These are phyloP conservation scores for Microctenopoma lineatum DNA, from an alignment of 2,797 vertebrate genomes.

Conservation along the genomic window DNA sequence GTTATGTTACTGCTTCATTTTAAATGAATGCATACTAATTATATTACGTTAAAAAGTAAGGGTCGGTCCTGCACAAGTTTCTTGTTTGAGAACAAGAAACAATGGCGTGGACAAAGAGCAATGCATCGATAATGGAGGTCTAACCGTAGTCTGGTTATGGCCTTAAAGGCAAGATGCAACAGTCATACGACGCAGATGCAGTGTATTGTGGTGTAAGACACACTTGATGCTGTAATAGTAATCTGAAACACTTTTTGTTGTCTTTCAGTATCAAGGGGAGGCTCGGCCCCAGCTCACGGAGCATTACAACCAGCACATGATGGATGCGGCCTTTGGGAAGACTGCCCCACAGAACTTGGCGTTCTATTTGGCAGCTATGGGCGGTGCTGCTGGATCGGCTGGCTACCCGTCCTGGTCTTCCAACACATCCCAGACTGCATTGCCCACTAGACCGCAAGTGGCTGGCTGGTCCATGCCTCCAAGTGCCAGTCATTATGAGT, in stretches of 20 bases:
- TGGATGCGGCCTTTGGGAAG: conserved; percentile 65
- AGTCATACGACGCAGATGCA: fast-evolving
- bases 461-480: conserved; percentile 67
- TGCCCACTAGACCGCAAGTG: conserved; percentile 40
- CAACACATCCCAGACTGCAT: conserved; percentile 31
- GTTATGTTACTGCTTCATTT: not conserved
- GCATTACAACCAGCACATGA: conserved; percentile 71
- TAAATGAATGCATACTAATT: too few relatives aligned
- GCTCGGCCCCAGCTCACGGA: conserved; percentile 52
- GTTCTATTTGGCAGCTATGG: conserved; percentile 69
- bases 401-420: conserved; percentile 61
- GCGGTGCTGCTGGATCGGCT: conserved; percentile 29
- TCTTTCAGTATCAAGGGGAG: conserved; percentile 70
- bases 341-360: conserved; percentile 59
- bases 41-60: too few relatives aligned
- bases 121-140: conserved; percentile 66
- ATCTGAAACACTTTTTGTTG: not conserved
- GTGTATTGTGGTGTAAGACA: not conserved
- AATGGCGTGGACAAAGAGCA: conserved; percentile 58
- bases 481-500: conserved; percentile 65
- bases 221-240: not conserved
- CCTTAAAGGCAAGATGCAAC: conserved; percentile 78
- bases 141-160: conserved; percentile 53
- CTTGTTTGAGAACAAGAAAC: conserved; percentile 51
- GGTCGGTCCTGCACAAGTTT: conserved; percentile 41